Conservation (phyloP, 1,140 invertebrate species). For the Coptotermes formosanus region DNA sequence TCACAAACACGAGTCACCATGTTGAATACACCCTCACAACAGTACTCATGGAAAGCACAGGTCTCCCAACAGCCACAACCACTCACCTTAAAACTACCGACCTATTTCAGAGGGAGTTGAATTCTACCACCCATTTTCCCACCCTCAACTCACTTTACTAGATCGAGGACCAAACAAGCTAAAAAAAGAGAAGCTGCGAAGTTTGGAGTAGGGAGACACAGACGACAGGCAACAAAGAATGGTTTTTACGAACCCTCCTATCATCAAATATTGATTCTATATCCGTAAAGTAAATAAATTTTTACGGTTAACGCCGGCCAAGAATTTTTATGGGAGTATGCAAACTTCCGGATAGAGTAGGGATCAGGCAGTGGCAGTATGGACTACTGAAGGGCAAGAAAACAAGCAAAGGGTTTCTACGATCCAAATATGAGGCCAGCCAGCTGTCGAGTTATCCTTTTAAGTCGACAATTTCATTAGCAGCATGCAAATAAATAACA, state of each 20-base stretch:
- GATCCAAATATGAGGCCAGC: not conserved
- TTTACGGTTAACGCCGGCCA: slow-evolving; percentile 17
- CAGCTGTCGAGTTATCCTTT: not conserved
- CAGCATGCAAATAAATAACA: not conserved
- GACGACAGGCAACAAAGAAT: not conserved
- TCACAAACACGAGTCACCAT: no score
- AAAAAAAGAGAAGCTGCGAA: not conserved
- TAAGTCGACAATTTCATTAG: not conserved
- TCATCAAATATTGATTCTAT: slow-evolving; percentile 19
- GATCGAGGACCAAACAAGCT: slow-evolving; percentile 12
- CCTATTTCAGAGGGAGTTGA: not conserved
- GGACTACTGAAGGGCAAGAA: not conserved
- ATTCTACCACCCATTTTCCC: slow-evolving; percentile 2
- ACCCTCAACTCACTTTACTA: slow-evolving; percentile 7
- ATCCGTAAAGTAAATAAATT: slow-evolving; percentile 14
- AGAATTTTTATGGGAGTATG: slow-evolving; percentile 3
- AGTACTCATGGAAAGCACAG: not conserved
- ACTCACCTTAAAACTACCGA: slow-evolving; percentile 4
- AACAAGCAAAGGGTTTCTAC: not conserved
- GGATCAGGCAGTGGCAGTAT: not conserved
- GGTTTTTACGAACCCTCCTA: slow-evolving; percentile 2
- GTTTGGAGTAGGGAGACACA: not conserved
- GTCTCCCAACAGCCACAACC: not conserved
- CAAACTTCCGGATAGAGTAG: slow-evolving; percentile 8
- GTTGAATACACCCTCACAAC: no score